Conservation (phyloP, 2,113 vertebrate species). For the Microcebus murinus region DNA sequence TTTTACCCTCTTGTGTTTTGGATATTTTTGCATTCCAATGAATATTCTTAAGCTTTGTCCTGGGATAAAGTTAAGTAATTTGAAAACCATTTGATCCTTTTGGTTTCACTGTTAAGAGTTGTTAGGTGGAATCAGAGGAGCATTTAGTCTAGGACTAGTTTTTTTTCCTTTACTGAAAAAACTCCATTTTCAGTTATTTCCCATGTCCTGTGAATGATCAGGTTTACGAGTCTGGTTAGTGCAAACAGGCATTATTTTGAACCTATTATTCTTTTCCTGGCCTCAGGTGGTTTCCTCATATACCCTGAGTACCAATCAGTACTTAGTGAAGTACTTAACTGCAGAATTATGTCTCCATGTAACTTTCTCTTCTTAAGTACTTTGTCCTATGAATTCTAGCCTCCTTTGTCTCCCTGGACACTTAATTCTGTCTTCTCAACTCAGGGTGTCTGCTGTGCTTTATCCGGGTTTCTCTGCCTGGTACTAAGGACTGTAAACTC, state of each 20-base stretch:
- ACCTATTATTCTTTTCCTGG: neutral
- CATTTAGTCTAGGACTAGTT: neutral
- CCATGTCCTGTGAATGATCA: neutral
- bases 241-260: conserved; percentile 9
- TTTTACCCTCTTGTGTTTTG: neutral
- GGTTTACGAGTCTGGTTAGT: neutral
- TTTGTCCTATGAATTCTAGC: neutral
- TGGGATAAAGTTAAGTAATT: neutral
- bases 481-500: neutral
- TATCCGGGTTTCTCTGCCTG: neutral
- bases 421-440: neutral
- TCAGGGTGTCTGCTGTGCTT: neutral
- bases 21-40: neutral
- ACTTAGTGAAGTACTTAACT: neutral
- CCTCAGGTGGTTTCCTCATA: neutral
- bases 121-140: neutral
- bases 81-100: neutral
- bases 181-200: conserved; percentile 2
- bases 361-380: neutral
- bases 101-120: neutral
- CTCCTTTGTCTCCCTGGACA: neutral
- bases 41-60: neutral
- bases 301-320: neutral
- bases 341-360: neutral
- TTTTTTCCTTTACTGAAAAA: neutral